Evolutionary conservation across 2,888 invertebrate genomes (phyloP).

Genomic region (Altica lythri): DNA sequence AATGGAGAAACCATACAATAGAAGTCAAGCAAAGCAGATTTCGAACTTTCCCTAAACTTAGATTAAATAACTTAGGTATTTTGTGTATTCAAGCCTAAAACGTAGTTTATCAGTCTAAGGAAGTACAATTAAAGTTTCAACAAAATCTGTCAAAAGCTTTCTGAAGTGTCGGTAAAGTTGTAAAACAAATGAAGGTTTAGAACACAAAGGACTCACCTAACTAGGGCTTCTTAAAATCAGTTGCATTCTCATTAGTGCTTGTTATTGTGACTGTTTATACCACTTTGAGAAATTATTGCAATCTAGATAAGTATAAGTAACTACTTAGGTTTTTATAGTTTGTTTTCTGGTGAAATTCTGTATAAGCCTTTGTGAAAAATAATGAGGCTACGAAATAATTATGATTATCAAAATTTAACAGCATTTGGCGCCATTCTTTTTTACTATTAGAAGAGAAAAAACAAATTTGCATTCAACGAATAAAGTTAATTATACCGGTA

Average conservation of each 20-base stretch:
- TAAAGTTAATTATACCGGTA: no score
- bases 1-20: not conserved
- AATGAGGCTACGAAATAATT: no score
- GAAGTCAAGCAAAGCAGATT: not conserved
- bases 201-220: not conserved
- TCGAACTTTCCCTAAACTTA: not conserved
- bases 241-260: not conserved
- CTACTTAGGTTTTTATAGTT: no score
- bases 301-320: no score
- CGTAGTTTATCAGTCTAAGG: not conserved
- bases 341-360: no score
- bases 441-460: no score
- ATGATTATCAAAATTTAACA: no score
- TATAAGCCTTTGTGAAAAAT: no score
- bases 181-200: not conserved
- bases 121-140: slow-evolving; percentile 1
- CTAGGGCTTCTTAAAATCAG: not conserved
- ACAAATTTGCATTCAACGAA: no score
- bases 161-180: not conserved
- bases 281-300: no score
- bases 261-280: not conserved
- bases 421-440: no score
- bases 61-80: not conserved
- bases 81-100: not conserved
- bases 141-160: not conserved